These are phyloP conservation scores for Drosophila paramelanica DNA, from an alignment of 2,888 invertebrate species.

Conservation along the genomic window DNA sequence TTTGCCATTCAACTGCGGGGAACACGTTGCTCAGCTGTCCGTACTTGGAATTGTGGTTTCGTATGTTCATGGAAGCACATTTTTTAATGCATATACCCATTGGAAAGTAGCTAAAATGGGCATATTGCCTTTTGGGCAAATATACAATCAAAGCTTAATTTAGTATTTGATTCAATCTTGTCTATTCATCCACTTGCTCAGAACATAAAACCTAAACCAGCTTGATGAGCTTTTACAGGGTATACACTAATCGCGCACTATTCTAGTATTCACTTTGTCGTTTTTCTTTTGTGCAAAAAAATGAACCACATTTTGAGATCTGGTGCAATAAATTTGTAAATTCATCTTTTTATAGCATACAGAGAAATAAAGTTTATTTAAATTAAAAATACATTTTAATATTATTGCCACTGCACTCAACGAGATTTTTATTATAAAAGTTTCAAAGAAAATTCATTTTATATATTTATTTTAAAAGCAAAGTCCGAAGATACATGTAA, in stretches of 20 bases:
- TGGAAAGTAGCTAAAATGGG: background rate
- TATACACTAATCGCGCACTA: background rate
- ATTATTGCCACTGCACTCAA: too few relatives aligned
- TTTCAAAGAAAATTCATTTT: too few relatives aligned
- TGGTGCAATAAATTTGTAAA: background rate
- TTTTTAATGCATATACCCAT: background rate
- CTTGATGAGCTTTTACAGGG: too few relatives aligned
- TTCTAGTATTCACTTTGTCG: too few relatives aligned
- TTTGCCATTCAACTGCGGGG: constrained; percentile 31
- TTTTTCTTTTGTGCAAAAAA: background rate
- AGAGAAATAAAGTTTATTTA: too few relatives aligned
- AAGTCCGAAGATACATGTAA: too few relatives aligned
- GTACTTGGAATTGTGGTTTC: constrained; percentile 37
- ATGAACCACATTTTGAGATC: constrained; percentile 2
- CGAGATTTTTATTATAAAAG: too few relatives aligned
- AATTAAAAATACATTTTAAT: background rate
- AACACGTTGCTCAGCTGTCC: constrained; percentile 52
- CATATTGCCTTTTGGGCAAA: background rate
- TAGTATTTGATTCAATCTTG: too few relatives aligned
- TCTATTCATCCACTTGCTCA: too few relatives aligned
- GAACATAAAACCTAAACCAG: too few relatives aligned
- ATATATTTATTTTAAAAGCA: too few relatives aligned
- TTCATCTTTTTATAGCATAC: background rate
- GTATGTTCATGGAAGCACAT: constrained; percentile 17
- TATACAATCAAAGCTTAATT: background rate